Evolutionary conservation across 35 echinoderm and acorn worm species (phyloP).

Genomic region (Patiria miniata): DNA sequence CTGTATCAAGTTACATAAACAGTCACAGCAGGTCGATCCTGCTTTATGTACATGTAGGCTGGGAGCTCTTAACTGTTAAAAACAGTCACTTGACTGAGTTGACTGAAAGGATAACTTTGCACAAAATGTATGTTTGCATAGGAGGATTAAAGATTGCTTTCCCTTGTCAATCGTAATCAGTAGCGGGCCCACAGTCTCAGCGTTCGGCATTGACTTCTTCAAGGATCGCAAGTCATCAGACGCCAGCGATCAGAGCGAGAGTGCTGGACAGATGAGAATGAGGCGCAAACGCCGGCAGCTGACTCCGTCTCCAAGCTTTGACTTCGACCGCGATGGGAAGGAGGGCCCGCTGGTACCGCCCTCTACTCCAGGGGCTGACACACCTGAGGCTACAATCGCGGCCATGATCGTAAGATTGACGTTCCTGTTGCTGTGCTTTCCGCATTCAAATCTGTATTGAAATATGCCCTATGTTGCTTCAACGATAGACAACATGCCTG

Average conservation of each 20-base stretch:
- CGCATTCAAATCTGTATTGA: not conserved
- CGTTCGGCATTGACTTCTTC: slow-evolving; percentile 95
- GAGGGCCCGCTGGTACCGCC: not conserved
- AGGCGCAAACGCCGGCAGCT: slow-evolving; percentile 55
- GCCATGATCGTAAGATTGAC: not conserved
- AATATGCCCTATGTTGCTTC: too few relatives aligned
- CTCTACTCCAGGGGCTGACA: slow-evolving; percentile 17
- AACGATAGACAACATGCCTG: too few relatives aligned
- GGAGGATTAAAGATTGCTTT: too few relatives aligned
- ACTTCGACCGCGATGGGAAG: slow-evolving; percentile 62
- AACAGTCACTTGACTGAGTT: too few relatives aligned
- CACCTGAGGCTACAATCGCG: slow-evolving; percentile 3
- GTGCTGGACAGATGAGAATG: slow-evolving; percentile 66
- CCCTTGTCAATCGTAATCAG: not conserved
- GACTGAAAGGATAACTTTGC: too few relatives aligned
- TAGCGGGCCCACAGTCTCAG: slow-evolving; percentile 76
- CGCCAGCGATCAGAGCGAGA: slow-evolving; percentile 2
- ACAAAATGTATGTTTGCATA: not conserved
- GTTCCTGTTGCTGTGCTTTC: not conserved
- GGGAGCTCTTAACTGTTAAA: too few relatives aligned
- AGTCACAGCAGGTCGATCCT: too few relatives aligned
- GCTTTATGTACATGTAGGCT: too few relatives aligned
- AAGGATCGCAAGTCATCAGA: slow-evolving; percentile 32
- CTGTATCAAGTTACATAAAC: too few relatives aligned
- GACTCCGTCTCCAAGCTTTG: slow-evolving; percentile 92